Percentiles rank a stretch among this genome's conserved stretches.
Evolutionary conservation across 2,888 invertebrate genomes (phyloP).

Genomic region (Pharmacophagus antenor): DNA sequence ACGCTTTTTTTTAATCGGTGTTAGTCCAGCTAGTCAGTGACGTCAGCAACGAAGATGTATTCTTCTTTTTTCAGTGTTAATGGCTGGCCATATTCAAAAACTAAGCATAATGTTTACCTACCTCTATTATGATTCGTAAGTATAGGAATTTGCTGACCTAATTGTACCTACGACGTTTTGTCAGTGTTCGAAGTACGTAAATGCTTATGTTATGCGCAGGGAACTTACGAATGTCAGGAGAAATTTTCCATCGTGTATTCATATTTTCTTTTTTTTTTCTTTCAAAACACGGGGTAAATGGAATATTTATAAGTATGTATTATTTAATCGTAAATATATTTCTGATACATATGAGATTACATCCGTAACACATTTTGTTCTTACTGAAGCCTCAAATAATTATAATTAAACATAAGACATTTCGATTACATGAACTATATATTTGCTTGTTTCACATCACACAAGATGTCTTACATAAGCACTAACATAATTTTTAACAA

Average conservation of each 20-base stretch:
- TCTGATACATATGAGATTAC: no score
- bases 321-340: no score
- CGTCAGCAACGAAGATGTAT: background rate
- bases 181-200: background rate
- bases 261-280: no score
- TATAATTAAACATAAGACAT: no score
- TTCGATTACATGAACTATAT: no score
- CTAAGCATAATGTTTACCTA: background rate
- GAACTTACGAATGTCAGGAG: background rate
- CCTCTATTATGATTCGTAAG: background rate
- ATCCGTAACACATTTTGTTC: no score
- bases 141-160: background rate
- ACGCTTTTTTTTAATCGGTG: background rate
- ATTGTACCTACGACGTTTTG: no score
- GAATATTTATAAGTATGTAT: no score
- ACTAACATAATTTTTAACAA: background rate
- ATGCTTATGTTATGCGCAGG: background rate
- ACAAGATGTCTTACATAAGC: background rate
- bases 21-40: background rate
- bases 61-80: background rate
- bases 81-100: background rate
- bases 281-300: no score
- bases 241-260: background rate
- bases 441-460: background rate
- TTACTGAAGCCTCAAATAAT: no score